phyloP scores from a whole-genome alignment of 2,113 vertebrate genomes.

The Ciconia boyciana region DNA sequence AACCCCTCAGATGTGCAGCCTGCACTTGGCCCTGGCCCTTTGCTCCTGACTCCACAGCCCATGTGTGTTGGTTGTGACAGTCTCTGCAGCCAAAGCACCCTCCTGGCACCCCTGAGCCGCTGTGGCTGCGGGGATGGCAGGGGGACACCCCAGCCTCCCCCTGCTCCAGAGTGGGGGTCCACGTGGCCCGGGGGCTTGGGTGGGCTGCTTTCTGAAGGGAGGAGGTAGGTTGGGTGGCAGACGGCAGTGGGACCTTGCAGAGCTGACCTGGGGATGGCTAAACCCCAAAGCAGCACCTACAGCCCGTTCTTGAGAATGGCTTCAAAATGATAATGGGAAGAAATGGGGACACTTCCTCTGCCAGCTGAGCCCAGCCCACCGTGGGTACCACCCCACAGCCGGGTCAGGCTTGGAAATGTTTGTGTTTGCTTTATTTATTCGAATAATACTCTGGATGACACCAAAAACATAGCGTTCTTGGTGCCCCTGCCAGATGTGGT shows the following conservation, averaged over 20 bases:
- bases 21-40: background rate
- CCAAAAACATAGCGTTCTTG: background rate
- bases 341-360: background rate
- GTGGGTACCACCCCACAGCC: background rate
- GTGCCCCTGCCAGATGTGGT: background rate
- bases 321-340: background rate
- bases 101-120: background rate
- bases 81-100: background rate
- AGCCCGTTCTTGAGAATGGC: rapidly evolving
- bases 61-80: rapidly evolving
- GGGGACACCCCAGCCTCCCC: background rate
- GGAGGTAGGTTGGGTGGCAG: background rate
- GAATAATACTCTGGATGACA: background rate
- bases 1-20: background rate
- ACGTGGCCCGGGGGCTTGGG: rapidly evolving
- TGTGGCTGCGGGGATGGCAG: background rate
- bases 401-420: background rate
- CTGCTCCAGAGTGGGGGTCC: background rate
- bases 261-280: background rate
- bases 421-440: background rate
- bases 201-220: background rate
- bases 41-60: background rate
- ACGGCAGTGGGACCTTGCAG: background rate
- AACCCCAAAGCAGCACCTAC: background rate
- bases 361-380: background rate